Evolutionary conservation across 2,113 vertebrate species (phyloP).

Genomic region (Sturnira hondurensis): DNA sequence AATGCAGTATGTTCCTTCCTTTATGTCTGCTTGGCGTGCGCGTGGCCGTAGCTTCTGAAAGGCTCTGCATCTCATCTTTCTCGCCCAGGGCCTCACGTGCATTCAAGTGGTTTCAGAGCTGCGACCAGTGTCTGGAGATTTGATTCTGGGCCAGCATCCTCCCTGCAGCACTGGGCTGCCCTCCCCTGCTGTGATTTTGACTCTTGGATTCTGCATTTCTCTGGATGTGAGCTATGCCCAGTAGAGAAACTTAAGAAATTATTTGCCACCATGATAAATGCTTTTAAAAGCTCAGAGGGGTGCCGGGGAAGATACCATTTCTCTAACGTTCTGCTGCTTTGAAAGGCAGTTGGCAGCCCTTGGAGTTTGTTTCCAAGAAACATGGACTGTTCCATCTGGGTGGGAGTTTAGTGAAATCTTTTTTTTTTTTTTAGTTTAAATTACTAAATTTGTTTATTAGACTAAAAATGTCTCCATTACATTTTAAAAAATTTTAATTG

Average conservation of each 20-base stretch:
- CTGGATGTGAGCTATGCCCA: background rate
- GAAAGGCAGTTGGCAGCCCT: background rate
- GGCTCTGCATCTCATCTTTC: too few relatives aligned
- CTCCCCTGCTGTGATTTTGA: background rate
- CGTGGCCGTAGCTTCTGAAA: background rate
- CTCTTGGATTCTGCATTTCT: constrained; percentile 18
- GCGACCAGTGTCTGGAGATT: background rate
- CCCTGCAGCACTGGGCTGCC: background rate
- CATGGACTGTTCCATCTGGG: background rate
- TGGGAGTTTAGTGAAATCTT: constrained; percentile 20
- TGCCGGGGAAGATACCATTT: background rate
- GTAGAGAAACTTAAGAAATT: background rate
- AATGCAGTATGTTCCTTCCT: background rate
- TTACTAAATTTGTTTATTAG: too few relatives aligned
- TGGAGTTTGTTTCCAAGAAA: background rate
- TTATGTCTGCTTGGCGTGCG: background rate
- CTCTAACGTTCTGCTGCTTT: background rate
- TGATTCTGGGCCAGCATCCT: background rate
- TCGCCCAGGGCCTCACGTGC: background rate
- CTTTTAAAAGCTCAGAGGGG: background rate
- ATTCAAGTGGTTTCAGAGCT: background rate
- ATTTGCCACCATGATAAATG: constrained; percentile 26
- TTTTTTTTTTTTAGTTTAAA: too few relatives aligned
- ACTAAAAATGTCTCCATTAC: too few relatives aligned
- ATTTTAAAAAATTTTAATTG: too few relatives aligned